Evolutionary conservation across 2,113 vertebrate species (phyloP).

Genomic region (Misgurnus mizolepis): DNA sequence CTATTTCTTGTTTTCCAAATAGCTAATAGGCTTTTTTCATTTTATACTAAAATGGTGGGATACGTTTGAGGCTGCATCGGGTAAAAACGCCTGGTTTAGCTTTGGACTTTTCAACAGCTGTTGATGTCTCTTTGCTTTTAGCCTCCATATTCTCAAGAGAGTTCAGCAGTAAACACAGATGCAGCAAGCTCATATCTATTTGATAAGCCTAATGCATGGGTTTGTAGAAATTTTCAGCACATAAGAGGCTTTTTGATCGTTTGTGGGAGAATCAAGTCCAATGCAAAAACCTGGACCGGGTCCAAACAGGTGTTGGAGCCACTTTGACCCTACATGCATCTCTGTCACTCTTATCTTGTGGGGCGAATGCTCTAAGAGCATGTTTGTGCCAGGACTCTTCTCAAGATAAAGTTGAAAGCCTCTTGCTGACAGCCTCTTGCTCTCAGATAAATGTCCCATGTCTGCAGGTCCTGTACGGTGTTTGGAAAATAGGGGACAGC

Average conservation of each 20-base stretch:
- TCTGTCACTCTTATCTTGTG: conserved; percentile 72
- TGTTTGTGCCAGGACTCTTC: conserved; percentile 59
- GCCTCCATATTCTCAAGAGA: conserved; percentile 27
- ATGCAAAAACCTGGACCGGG: background rate
- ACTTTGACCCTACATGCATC: conserved; percentile 66
- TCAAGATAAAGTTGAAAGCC: conserved; percentile 74
- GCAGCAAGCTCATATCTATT: background rate
- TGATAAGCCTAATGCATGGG: background rate
- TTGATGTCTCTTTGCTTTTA: conserved; percentile 11
- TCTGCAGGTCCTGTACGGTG: conserved; percentile 42
- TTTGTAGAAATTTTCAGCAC: background rate
- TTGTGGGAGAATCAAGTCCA: background rate
- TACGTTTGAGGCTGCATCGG: background rate
- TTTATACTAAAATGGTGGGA: background rate
- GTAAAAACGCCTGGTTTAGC: background rate
- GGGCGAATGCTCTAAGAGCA: conserved; percentile 60
- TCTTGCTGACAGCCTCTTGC: conserved; percentile 66
- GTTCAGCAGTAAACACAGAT: conserved; percentile 3
- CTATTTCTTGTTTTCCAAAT: no score
- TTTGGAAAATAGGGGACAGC: conserved; percentile 6
- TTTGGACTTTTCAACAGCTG: background rate
- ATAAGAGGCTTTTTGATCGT: background rate
- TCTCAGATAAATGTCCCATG: conserved; percentile 69
- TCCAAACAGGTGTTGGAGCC: conserved; percentile 40
- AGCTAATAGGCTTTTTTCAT: no score